phyloP scores from a whole-genome alignment of 2,888 invertebrate genomes.

The Caenorhabditis drosophilae region DNA sequence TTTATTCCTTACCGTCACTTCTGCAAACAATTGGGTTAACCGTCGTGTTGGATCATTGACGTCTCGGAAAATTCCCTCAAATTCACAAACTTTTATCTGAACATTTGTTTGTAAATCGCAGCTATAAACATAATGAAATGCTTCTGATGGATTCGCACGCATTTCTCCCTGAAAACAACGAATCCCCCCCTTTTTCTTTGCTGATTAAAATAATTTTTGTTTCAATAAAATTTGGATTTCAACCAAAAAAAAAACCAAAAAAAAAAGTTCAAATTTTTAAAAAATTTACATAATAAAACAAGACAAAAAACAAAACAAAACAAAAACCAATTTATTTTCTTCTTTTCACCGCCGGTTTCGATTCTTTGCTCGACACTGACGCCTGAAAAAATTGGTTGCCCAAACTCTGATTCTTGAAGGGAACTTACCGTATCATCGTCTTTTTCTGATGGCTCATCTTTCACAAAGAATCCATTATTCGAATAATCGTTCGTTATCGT shows the following conservation, averaged over 20 bases:
- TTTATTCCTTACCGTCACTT: conserved; percentile 39
- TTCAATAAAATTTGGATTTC: too few species aligned
- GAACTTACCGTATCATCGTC: conserved; percentile 44
- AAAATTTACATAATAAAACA: too few species aligned
- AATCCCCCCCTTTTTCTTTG: too few species aligned
- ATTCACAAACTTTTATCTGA: conserved; percentile 42
- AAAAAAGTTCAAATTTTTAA: too few species aligned
- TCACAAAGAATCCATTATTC: conserved; percentile 2
- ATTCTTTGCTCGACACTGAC: conserved; percentile 32
- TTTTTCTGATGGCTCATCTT: conserved; percentile 33
- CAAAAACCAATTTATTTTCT: too few species aligned
- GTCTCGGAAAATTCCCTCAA: conserved; percentile 49
- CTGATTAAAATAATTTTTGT: too few species aligned
- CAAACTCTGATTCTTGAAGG: background rate
- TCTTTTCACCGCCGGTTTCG: conserved; percentile 21
- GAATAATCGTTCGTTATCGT: conserved; percentile 6
- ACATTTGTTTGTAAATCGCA: conserved; percentile 49
- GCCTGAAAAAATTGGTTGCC: conserved; percentile 19
- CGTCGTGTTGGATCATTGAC: conserved; percentile 34
- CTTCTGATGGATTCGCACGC: conserved; percentile 16
- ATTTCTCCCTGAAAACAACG: conserved; percentile 16
- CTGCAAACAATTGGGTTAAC: conserved; percentile 39
- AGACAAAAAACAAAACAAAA: too few species aligned
- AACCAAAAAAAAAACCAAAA: too few species aligned
- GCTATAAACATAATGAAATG: conserved; percentile 50